Conservation (phyloP, 1,140 invertebrate species). For the Temnothorax nylanderi region DNA sequence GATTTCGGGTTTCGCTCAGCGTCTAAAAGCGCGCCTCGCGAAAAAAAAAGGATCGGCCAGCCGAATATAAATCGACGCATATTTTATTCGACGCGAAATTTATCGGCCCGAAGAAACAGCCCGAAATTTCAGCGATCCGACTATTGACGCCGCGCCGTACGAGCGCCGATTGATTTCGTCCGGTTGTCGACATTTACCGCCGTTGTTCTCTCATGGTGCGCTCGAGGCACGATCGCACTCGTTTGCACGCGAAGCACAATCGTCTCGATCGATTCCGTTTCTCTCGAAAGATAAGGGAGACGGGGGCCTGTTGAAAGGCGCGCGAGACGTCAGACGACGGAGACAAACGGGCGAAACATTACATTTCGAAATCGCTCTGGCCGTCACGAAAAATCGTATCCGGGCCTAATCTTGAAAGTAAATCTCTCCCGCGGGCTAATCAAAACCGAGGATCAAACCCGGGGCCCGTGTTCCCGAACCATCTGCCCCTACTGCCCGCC, state of each 20-base stretch:
- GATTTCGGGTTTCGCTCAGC: slow-evolving; percentile 77
- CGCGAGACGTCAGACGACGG: neutral
- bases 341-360: slow-evolving; percentile 36
- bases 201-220: neutral
- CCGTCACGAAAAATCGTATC: slow-evolving; percentile 65
- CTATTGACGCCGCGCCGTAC: neutral
- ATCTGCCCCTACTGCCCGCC: slow-evolving; percentile 76
- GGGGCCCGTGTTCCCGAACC: slow-evolving; percentile 72
- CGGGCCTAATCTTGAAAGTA: slow-evolving; percentile 77
- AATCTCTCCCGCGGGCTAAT: slow-evolving; percentile 78
- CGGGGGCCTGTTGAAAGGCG: neutral
- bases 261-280: slow-evolving; percentile 37
- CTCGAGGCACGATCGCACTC: neutral
- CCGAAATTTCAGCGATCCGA: slow-evolving; percentile 3
- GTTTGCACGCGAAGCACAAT: slow-evolving; percentile 24
- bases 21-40: slow-evolving; percentile 54
- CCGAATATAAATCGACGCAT: slow-evolving; percentile 73
- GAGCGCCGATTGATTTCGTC: slow-evolving; percentile 21
- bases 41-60: slow-evolving; percentile 49
- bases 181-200: neutral
- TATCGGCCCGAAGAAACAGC: neutral
- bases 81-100: slow-evolving; percentile 74
- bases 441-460: slow-evolving; percentile 73
- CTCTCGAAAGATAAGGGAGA: slow-evolving; percentile 24
- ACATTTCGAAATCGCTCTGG: slow-evolving; percentile 38